Percentiles rank a stretch among this genome's conserved stretches.
These are phyloP conservation scores for Drosophila carrolli DNA, from an alignment of 1,140 invertebrate species.

Conservation along the genomic window DNA sequence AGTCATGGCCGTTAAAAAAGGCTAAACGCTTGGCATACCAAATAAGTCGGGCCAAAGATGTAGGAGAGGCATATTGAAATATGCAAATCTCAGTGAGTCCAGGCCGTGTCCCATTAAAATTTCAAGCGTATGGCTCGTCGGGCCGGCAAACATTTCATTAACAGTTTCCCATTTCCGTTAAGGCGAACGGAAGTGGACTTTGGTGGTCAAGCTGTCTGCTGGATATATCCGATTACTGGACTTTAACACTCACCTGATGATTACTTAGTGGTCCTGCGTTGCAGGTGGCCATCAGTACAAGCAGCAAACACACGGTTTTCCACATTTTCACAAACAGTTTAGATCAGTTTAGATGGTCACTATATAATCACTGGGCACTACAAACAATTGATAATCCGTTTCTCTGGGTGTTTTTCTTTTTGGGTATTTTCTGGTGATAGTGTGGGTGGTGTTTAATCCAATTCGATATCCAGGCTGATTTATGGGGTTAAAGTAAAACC, in stretches of 20 bases:
- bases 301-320: constrained; percentile 49
- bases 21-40: constrained; percentile 75
- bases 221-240: constrained; percentile 1
- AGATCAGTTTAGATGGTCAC: constrained; percentile 31
- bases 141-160: constrained; percentile 66
- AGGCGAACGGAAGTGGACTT: constrained; percentile 66
- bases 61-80: constrained; percentile 57
- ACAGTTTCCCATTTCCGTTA: constrained; percentile 72
- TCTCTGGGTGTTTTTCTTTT: neutral
- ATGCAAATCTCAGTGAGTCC: constrained; percentile 21
- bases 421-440: neutral
- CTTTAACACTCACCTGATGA: constrained; percentile 64
- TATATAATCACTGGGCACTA: constrained; percentile 35
- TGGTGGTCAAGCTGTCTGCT: constrained; percentile 41
- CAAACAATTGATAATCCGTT: constrained; percentile 26
- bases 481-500: constrained; percentile 30
- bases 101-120: constrained; percentile 58
- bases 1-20: constrained; percentile 71
- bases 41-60: constrained; percentile 42
- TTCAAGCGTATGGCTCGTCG: constrained; percentile 36
- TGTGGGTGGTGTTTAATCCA: constrained; percentile 52
- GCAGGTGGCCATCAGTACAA: constrained; percentile 61
- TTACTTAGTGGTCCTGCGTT: constrained; percentile 61
- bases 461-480: constrained; percentile 55
- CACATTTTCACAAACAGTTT: constrained; percentile 56